Percentiles rank a stretch among this genome's conserved stretches.
phyloP scores from a whole-genome alignment of 2,113 vertebrate species.

The Nematolebias whitei region DNA sequence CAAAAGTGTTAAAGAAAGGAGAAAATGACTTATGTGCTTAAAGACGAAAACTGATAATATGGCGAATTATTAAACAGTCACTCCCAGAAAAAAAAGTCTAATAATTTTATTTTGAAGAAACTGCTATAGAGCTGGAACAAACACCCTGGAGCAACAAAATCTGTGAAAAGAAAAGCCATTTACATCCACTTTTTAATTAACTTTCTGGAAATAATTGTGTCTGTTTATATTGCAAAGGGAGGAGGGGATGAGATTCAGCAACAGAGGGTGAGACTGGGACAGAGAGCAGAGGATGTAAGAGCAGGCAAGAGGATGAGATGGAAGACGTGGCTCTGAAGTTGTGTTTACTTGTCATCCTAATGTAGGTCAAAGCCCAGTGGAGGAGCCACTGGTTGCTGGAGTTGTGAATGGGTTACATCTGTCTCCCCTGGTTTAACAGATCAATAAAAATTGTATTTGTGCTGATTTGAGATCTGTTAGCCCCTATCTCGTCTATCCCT shows the following conservation, averaged over 20 bases:
- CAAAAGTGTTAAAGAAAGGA: conserved; percentile 12
- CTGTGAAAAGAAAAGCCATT: conserved; percentile 57
- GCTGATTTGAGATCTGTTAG: conserved; percentile 56
- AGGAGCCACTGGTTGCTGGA: conserved; percentile 50
- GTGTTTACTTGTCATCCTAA: conserved; percentile 75
- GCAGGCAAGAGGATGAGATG: conserved; percentile 27
- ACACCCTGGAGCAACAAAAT: conserved; percentile 37
- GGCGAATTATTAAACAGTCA: conserved; percentile 48
- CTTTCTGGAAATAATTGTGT: conserved; percentile 56
- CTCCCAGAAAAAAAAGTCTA: conserved; percentile 44
- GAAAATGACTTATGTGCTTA: conserved; percentile 19
- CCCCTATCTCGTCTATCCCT: conserved; percentile 20
- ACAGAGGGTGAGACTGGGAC: conserved; percentile 23
- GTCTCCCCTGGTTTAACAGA: conserved; percentile 57
- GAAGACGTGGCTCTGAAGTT: conserved; percentile 67
- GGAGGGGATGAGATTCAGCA: conserved; percentile 1
- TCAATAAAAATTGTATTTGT: conserved; percentile 62
- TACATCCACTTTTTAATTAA: conserved; percentile 69
- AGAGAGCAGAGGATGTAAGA: conserved; percentile 17
- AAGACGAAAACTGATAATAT: conserved; percentile 54
- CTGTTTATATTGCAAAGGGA: conserved; percentile 39
- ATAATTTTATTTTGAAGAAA: conserved; percentile 46
- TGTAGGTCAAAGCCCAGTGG: conserved; percentile 78
- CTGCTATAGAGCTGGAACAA: conserved; percentile 14
- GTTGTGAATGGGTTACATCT: conserved; percentile 53